Evolutionary conservation across 2,888 invertebrate species (phyloP).

Genomic region (Griposia aprilina): DNA sequence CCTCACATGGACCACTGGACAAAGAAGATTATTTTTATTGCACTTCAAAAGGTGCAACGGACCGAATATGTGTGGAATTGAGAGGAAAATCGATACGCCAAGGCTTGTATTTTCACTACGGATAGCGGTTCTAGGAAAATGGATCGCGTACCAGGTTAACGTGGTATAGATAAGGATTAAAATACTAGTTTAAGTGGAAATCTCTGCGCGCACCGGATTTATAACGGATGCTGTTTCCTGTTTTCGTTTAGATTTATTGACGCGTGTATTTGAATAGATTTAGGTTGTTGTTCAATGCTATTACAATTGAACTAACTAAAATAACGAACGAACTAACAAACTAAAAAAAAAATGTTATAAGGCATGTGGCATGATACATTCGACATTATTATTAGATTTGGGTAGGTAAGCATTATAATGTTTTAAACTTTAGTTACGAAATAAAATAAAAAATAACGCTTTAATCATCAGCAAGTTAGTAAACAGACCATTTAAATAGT

Average conservation of each 20-base stretch:
- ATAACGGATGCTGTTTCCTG: slow-evolving; percentile 23
- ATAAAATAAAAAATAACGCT: neutral
- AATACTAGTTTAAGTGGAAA: slow-evolving; percentile 35
- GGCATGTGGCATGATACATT: neutral
- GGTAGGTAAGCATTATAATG: neutral
- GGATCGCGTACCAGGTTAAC: slow-evolving; percentile 53
- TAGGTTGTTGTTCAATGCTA: neutral
- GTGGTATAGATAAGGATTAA: slow-evolving; percentile 36
- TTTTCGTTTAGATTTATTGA: slow-evolving; percentile 36
- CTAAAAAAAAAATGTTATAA: too few species aligned
- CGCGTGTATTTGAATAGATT: slow-evolving; percentile 8
- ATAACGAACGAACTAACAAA: too few species aligned
- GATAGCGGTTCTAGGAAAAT: slow-evolving; percentile 65
- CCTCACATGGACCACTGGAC: slow-evolving; percentile 79
- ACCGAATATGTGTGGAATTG: slow-evolving; percentile 85
- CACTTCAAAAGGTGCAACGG: slow-evolving; percentile 85
- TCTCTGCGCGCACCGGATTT: slow-evolving; percentile 24
- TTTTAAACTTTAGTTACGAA: neutral
- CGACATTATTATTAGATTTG: neutral
- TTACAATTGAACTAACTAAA: neutral
- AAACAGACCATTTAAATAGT: neutral
- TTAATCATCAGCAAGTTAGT: neutral
- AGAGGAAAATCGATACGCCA: slow-evolving; percentile 80
- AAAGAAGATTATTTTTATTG: slow-evolving; percentile 90
- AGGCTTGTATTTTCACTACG: slow-evolving; percentile 66